Evolutionary conservation across 2,797 vertebrate genomes (phyloP).

Genomic region (Hafferia zeledoni): DNA sequence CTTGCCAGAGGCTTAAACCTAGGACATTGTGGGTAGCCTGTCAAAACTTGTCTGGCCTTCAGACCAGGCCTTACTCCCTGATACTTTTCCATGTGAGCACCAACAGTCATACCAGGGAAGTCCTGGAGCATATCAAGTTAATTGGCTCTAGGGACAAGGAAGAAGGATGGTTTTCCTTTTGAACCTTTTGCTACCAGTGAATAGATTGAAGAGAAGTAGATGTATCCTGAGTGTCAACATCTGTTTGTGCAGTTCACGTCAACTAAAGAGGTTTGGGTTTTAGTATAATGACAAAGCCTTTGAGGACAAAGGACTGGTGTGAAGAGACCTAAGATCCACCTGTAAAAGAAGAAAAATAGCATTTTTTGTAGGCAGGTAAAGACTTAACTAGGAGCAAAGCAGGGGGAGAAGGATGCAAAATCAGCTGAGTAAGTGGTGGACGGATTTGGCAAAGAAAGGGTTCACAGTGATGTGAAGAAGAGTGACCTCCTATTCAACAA

Average conservation of each 20-base stretch:
- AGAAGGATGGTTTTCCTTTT: neutral
- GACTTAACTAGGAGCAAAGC: neutral
- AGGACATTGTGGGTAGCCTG: neutral
- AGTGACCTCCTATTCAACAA: neutral
- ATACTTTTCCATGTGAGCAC: neutral
- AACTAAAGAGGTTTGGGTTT: neutral
- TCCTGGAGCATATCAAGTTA: neutral
- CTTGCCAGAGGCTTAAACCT: neutral
- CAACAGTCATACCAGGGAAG: neutral
- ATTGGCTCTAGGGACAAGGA: neutral
- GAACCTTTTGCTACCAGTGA: neutral
- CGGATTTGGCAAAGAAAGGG: neutral
- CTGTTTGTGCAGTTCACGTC: neutral
- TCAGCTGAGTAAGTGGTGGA: neutral
- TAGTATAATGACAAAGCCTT: neutral
- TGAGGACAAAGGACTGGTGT: neutral
- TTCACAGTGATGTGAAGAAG: neutral
- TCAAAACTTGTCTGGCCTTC: neutral
- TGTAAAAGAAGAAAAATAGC: neutral
- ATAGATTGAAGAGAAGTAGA: neutral
- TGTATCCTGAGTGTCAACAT: neutral
- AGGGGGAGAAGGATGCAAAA: neutral
- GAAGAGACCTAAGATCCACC: neutral
- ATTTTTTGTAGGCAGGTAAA: neutral
- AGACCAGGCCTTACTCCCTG: neutral